Percentiles rank a stretch among this genome's conserved stretches.
Evolutionary conservation across 2,797 vertebrate species (phyloP).

Genomic region (Margarornis squamiger): DNA sequence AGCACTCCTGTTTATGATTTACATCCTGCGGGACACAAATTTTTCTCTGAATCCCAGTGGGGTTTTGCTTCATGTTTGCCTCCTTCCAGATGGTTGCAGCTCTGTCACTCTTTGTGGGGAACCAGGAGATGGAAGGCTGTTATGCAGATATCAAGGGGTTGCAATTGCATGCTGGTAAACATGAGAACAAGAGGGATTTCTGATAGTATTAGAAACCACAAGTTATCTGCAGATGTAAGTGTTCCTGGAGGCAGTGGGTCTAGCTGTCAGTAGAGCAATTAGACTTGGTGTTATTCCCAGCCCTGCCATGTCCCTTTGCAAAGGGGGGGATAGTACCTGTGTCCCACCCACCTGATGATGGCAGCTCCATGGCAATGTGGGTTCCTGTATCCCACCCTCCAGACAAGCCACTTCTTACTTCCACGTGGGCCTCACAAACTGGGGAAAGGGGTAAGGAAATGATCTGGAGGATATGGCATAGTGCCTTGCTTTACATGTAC

Average conservation of each 20-base stretch:
- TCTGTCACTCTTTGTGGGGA: conserved; percentile 20
- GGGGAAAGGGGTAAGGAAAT: background rate
- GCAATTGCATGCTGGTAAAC: conserved; percentile 12
- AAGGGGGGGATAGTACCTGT: accelerated
- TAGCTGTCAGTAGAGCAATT: conserved; percentile 10
- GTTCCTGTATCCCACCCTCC: background rate
- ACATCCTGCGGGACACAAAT: conserved; percentile 16
- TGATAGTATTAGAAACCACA: conserved; percentile 37
- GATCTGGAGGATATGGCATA: background rate
- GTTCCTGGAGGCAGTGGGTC: conserved; percentile 8
- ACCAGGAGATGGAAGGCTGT: conserved; percentile 5
- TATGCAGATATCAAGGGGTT: conserved; percentile 27
- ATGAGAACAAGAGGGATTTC: conserved; percentile 39
- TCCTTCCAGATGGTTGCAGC: conserved; percentile 25
- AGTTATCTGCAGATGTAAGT: background rate
- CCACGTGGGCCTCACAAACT: background rate
- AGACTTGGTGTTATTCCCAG: background rate
- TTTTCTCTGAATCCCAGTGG: conserved; percentile 8
- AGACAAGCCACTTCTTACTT: background rate
- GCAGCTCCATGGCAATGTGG: background rate
- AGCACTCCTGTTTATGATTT: conserved; percentile 12
- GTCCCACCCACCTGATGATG: background rate
- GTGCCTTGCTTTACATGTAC: conserved; percentile 54
- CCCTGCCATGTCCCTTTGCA: background rate
- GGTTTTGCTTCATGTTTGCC: conserved; percentile 16